Evolutionary conservation across 2,888 invertebrate genomes (phyloP).

Genomic region (Drosophila acutilabella): DNA sequence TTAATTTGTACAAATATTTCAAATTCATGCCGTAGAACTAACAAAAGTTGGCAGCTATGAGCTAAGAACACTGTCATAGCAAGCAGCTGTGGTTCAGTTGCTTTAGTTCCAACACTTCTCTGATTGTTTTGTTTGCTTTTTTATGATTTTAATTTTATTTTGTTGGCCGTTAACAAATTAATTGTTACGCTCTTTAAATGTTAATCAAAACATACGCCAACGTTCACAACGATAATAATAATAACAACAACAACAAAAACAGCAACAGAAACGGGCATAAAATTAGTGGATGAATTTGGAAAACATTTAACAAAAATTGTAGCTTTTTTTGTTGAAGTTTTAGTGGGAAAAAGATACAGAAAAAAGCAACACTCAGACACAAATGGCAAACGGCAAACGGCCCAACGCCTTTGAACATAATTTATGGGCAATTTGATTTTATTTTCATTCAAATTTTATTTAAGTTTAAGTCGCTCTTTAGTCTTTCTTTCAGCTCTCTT

Average conservation of each 20-base stretch:
- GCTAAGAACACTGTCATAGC: conserved; percentile 4
- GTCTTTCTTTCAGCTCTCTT: conserved; percentile 3
- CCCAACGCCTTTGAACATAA: conserved; percentile 76
- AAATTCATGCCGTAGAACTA: too few species aligned
- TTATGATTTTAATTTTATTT: conserved; percentile 23
- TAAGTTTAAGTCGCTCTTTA: conserved; percentile 43
- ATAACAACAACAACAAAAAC: conserved; percentile 24
- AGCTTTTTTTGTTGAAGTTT: conserved; percentile 2
- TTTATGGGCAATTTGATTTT: conserved; percentile 74
- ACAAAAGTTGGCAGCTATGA: too few species aligned
- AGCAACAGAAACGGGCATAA: conserved; percentile 19
- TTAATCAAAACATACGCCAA: conserved; percentile 71
- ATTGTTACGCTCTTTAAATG: conserved; percentile 76
- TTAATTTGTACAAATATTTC: too few species aligned
- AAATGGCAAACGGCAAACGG: conserved; percentile 55
- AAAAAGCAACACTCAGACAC: conserved; percentile 7
- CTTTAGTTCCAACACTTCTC: background rate
- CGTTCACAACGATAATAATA: conserved; percentile 17
- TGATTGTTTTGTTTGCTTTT: conserved; percentile 25
- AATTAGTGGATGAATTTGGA: conserved; percentile 54
- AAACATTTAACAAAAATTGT: conserved; percentile 37
- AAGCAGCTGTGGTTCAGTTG: conserved; percentile 7
- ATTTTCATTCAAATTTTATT: conserved; percentile 79
- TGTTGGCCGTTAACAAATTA: conserved; percentile 63
- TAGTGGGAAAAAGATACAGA: conserved; percentile 18